A percentile compares a stretch with the other conserved stretches of the same genome.
These are phyloP conservation scores for Phrynocephalus vlangalii DNA, from an alignment of 2,797 vertebrate genomes.

Conservation along the genomic window DNA sequence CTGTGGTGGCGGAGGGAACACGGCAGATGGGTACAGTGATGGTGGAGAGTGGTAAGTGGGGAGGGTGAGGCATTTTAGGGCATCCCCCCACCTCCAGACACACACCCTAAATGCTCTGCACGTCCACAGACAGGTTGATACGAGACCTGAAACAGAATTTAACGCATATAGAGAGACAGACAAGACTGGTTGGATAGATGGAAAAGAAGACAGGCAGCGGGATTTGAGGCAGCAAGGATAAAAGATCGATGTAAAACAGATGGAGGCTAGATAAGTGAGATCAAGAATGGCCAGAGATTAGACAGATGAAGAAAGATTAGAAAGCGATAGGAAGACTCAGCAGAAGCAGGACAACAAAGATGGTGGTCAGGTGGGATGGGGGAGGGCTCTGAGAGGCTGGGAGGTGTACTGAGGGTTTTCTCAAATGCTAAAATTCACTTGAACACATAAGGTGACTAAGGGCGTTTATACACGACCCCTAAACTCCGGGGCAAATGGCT, in stretches of 20 bases:
- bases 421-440: not conserved
- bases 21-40: not conserved
- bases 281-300: conserved; percentile 14
- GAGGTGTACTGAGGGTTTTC: too few relatives aligned
- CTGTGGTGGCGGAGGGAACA: not conserved
- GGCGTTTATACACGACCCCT: too few relatives aligned
- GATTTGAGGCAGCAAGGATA: not conserved
- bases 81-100: too few relatives aligned
- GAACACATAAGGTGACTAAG: not conserved
- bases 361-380: not conserved
- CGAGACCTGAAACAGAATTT: not conserved
- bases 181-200: not conserved
- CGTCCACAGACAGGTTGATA: too few relatives aligned
- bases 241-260: conserved; percentile 12
- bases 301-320: conserved; percentile 26
- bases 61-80: not conserved
- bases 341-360: not conserved
- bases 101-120: not conserved
- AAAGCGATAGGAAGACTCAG: conserved; percentile 11
- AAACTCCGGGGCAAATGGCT: too few relatives aligned
- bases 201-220: not conserved
- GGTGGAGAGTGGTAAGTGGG: not conserved
- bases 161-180: not conserved
- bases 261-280: conserved; percentile 14
- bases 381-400: too few relatives aligned